A percentile compares a stretch with the other conserved stretches of the same genome.
These are phyloP conservation scores for Eurois occulta DNA, from an alignment of 2,888 invertebrate species.

Conservation along the genomic window DNA sequence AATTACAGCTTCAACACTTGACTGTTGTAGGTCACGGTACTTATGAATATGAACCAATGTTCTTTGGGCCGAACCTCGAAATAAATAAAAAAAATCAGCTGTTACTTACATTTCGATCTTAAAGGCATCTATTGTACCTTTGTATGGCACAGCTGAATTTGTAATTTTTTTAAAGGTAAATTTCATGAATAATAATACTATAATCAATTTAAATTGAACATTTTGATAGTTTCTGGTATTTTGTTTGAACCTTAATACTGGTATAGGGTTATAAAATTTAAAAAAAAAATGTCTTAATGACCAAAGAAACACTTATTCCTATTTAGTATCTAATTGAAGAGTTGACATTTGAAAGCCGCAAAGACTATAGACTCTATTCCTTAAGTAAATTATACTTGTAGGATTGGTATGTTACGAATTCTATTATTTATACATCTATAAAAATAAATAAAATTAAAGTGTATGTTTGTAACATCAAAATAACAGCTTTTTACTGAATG, in stretches of 20 bases:
- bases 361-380: background rate
- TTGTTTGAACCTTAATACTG: background rate
- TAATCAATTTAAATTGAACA: background rate
- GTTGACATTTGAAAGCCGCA: too few species aligned
- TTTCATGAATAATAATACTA: background rate
- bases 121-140: background rate
- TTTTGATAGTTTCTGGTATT: background rate
- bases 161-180: background rate
- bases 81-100: too few species aligned
- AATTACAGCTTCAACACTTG: background rate
- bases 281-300: background rate
- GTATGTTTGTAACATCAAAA: too few species aligned
- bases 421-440: too few species aligned
- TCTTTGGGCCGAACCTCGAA: too few species aligned
- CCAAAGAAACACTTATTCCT: background rate
- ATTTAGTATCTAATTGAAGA: background rate
- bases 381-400: background rate
- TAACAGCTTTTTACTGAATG: too few species aligned
- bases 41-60: background rate
- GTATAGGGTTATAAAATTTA: background rate
- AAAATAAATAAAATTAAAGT: too few species aligned
- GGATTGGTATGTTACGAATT: background rate
- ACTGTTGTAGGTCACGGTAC: background rate
- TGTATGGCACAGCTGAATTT: background rate
- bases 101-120: background rate